A percentile compares a stretch with the other conserved stretches of the same genome.
Evolutionary conservation across 2,113 vertebrate species (phyloP).

Genomic region (Sprattus sprattus): DNA sequence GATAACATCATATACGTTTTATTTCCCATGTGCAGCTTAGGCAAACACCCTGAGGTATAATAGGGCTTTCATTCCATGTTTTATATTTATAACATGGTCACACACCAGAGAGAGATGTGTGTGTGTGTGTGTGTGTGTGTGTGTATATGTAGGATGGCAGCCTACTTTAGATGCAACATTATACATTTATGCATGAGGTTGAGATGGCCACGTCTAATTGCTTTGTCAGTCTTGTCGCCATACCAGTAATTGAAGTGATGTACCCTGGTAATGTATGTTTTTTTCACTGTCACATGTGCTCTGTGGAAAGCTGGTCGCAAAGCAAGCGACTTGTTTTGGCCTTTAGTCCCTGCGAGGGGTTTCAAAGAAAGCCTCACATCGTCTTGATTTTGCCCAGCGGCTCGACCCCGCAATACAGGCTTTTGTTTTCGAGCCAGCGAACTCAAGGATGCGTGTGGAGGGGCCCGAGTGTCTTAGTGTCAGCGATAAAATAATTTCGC

Average conservation of each 20-base stretch:
- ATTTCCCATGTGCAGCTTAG: background rate
- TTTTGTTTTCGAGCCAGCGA: background rate
- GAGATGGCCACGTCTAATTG: background rate
- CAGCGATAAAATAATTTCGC: background rate
- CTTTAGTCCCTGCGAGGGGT: background rate
- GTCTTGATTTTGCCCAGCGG: background rate
- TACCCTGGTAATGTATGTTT: background rate
- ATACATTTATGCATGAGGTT: background rate
- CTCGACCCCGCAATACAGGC: background rate
- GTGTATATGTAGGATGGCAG: too few relatives aligned
- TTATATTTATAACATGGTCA: background rate
- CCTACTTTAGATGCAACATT: background rate
- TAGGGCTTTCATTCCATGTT: background rate
- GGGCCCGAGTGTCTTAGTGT: background rate
- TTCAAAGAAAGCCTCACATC: constrained; percentile 5
- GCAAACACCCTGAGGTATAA: background rate
- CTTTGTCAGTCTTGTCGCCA: background rate
- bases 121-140: too few relatives aligned
- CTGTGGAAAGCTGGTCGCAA: background rate
- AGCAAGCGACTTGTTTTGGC: background rate
- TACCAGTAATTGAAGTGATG: constrained; percentile 1
- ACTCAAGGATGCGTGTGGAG: background rate
- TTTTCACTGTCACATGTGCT: background rate
- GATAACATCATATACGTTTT: background rate
- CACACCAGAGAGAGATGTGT: too few relatives aligned